Conservation (phyloP, 2,888 invertebrate species). For the Pterostichus niger region DNA sequence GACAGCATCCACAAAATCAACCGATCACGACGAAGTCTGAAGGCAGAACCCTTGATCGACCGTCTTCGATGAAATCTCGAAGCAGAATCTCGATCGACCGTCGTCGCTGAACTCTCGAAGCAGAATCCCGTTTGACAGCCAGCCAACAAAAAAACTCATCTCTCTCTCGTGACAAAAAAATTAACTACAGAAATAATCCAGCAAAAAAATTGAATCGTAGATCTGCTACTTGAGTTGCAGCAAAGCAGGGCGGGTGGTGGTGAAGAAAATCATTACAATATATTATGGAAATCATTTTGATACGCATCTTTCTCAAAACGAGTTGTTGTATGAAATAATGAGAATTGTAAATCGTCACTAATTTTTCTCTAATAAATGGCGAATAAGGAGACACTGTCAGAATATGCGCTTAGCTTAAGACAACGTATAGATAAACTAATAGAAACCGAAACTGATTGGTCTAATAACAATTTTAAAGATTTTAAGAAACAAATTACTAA, state of each 20-base stretch:
- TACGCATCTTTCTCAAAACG: background rate
- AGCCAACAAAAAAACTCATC: too few species aligned
- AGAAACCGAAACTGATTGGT: background rate
- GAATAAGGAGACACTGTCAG: conserved; percentile 8
- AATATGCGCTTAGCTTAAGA: conserved; percentile 4
- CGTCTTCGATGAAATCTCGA: too few species aligned
- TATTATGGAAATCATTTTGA: conserved; percentile 6
- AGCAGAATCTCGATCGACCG: too few species aligned
- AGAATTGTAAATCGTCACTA: conserved; percentile 9
- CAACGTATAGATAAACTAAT: conserved; percentile 15
- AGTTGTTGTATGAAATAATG: conserved; percentile 10
- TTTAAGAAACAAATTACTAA: conserved; percentile 19
- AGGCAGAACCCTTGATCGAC: too few species aligned
- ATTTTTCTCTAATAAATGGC: conserved; percentile 35
- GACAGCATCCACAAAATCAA: too few species aligned
- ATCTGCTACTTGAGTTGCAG: conserved; percentile 17
- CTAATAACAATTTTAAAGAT: conserved; percentile 11
- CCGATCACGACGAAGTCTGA: too few species aligned
- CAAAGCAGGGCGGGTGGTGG: too few species aligned
- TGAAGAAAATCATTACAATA: conserved; percentile 25
- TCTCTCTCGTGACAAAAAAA: too few species aligned
- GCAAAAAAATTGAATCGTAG: too few species aligned
- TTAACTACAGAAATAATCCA: too few species aligned
- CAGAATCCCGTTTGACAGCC: too few species aligned
- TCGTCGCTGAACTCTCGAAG: too few species aligned